Base-by-base conservation (phyloP, 2,888 invertebrate genomes). In the Willowsia nigromaculata region DNA sequence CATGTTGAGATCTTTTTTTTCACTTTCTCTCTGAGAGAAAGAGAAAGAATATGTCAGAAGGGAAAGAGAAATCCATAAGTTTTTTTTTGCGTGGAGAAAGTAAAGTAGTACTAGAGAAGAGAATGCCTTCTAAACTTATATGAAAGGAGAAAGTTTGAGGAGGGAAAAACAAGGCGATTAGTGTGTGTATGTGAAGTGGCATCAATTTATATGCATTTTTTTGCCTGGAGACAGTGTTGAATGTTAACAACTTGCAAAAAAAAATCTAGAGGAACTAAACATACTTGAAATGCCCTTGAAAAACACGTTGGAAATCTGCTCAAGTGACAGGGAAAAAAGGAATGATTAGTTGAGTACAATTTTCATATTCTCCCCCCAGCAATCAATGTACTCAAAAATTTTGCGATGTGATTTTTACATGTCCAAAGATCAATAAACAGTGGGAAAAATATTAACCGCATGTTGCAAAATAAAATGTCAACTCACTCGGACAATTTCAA, bases 161-260 rank as follows among this genome's bases (percentile, higher is more conserved):
- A 15, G 5, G 25, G 13, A 68, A 5, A 62, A n/a, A 59, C 0
- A 9, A 37, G 37, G 40, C 37, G 74, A 74, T 74, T 43, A 47
- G 47, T 74, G 47, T n/a, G 6, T 47, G 11, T 25, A 47, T 47
- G 47, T 27, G 47, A 27, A 47, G 25, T 47, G 47, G 47, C 74
- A 47, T 47, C 74, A 74, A 74, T 74, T 74, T 47, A n/a, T n/a
- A 43, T 74, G 74, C 47, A 47, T 74, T 47, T n/a, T n/a, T 68
- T 74, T 74, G 25, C 13, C 47, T 43, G 47, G 47, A 47, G n/a
- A 47, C 74, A 47, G 27, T 27, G 47, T 74, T 74, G 74, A 47
- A 47, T 74, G 43, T 27, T 43, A 74, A 47, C 47, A 11, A 22
- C 43, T 40, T 43, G 18, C 43, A 11, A 71, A 4, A 47, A n/a